Evolutionary conservation across 2,888 invertebrate genomes (phyloP).

Genomic region (Griposia aprilina): DNA sequence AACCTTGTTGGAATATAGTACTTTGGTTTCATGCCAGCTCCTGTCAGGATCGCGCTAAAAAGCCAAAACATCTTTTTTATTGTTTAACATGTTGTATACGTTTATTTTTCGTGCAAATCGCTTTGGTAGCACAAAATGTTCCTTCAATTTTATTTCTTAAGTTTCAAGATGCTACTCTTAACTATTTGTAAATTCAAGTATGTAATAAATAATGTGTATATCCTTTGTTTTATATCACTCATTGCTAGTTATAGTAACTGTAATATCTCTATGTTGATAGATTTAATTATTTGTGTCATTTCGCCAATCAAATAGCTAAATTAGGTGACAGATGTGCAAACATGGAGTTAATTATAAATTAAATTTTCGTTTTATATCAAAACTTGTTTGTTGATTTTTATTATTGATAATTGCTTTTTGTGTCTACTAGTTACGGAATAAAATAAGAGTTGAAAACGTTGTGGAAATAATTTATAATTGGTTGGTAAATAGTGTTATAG

Average conservation of each 20-base stretch:
- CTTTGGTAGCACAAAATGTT: slow-evolving; percentile 22
- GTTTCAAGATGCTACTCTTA: slow-evolving; percentile 19
- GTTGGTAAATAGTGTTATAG: slow-evolving; percentile 73
- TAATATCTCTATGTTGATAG: slow-evolving; percentile 46
- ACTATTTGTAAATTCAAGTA: slow-evolving; percentile 27
- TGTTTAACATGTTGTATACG: slow-evolving; percentile 32
- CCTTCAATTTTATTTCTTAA: background rate
- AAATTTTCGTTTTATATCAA: slow-evolving; percentile 42
- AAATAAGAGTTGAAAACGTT: slow-evolving; percentile 72
- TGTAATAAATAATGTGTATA: slow-evolving; percentile 24
- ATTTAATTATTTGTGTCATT: slow-evolving; percentile 47
- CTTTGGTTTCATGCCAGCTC: slow-evolving; percentile 58
- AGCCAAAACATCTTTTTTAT: slow-evolving; percentile 41
- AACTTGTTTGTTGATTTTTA: slow-evolving; percentile 39
- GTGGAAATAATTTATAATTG: slow-evolving; percentile 76
- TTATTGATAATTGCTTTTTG: slow-evolving; percentile 63
- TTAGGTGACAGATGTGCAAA: slow-evolving; percentile 44
- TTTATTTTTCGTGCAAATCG: slow-evolving; percentile 28
- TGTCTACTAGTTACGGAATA: slow-evolving; percentile 71
- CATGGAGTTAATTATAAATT: slow-evolving; percentile 37
- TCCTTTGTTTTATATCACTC: slow-evolving; percentile 35
- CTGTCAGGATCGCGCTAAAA: slow-evolving; percentile 48
- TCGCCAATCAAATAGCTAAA: slow-evolving; percentile 43
- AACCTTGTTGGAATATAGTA: slow-evolving; percentile 28
- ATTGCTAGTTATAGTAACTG: slow-evolving; percentile 43